A percentile compares a stretch with the other conserved stretches of the same genome.
phyloP scores from a whole-genome alignment of 2,113 vertebrate species.

The Lepus europaeus region DNA sequence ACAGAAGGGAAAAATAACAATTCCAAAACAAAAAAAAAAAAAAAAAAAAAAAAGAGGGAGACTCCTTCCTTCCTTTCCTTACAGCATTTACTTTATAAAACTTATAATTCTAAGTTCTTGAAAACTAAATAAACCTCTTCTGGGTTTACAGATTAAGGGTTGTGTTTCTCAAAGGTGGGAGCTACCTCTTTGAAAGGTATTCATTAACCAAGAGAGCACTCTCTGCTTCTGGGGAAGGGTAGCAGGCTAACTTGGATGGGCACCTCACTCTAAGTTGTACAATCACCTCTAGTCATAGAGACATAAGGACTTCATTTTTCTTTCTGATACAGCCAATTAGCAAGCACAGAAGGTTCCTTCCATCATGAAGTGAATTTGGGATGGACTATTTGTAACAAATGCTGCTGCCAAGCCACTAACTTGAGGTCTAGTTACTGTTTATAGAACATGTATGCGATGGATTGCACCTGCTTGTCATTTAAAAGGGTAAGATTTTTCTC shows the following conservation, averaged over 20 bases:
- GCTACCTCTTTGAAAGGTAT: background rate
- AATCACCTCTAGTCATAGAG: background rate
- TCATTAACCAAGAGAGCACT: background rate
- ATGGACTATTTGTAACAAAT: background rate
- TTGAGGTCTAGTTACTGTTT: background rate
- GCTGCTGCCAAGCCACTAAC: background rate
- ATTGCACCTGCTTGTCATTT: background rate
- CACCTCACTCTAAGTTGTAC: background rate
- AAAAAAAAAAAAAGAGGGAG: background rate
- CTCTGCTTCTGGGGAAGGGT: fast-evolving
- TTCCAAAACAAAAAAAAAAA: background rate
- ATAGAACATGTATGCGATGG: background rate
- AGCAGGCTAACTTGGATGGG: background rate
- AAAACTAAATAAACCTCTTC: background rate
- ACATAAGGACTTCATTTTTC: background rate
- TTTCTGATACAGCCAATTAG: background rate
- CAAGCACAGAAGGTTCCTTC: background rate
- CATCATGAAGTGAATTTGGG: background rate
- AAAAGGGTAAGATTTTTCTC: background rate
- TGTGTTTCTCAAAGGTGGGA: background rate
- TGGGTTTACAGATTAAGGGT: background rate
- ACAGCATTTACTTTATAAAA: background rate
- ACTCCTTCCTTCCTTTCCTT: background rate
- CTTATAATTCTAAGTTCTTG: background rate
- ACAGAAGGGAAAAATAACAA: too few relatives aligned